Evolutionary conservation across 2,888 invertebrate species (phyloP).

Genomic region (Boloria euphrosyne): DNA sequence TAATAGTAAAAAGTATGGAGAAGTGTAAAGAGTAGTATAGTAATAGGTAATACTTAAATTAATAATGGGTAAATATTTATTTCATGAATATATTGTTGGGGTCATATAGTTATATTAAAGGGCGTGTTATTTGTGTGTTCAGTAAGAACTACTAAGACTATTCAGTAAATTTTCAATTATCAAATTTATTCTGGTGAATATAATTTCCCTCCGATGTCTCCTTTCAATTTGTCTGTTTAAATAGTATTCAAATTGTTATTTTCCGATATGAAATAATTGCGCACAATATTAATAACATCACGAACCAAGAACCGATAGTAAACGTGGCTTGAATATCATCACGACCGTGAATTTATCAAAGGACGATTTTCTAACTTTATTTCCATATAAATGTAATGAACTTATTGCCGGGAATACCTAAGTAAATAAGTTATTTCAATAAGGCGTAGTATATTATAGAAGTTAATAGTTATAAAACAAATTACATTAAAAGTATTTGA

Average conservation of each 20-base stretch:
- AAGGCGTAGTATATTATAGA: too few species aligned
- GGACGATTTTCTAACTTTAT: constrained; percentile 55
- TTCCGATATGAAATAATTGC: constrained; percentile 41
- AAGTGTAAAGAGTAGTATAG: too few species aligned
- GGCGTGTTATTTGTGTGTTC: too few species aligned
- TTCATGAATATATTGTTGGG: too few species aligned
- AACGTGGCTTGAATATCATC: constrained; percentile 58
- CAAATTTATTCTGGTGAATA: neutral
- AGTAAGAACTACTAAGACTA: neutral
- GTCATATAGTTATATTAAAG: too few species aligned
- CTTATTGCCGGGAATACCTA: constrained; percentile 40
- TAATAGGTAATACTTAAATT: too few species aligned
- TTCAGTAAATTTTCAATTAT: neutral
- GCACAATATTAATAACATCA: constrained; percentile 45
- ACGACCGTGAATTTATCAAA: constrained; percentile 57
- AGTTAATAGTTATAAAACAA: too few species aligned
- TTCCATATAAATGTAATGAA: constrained; percentile 72
- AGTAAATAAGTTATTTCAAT: neutral
- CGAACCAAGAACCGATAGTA: constrained; percentile 44
- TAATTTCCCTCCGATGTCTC: constrained; percentile 10
- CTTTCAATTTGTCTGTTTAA: constrained; percentile 22
- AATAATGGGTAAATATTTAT: too few species aligned
- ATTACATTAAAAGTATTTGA: too few species aligned
- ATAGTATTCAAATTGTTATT: constrained; percentile 29
- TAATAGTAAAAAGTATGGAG: too few species aligned